phyloP scores from a whole-genome alignment of 1,140 invertebrate species.

The Hetaerina americana region DNA sequence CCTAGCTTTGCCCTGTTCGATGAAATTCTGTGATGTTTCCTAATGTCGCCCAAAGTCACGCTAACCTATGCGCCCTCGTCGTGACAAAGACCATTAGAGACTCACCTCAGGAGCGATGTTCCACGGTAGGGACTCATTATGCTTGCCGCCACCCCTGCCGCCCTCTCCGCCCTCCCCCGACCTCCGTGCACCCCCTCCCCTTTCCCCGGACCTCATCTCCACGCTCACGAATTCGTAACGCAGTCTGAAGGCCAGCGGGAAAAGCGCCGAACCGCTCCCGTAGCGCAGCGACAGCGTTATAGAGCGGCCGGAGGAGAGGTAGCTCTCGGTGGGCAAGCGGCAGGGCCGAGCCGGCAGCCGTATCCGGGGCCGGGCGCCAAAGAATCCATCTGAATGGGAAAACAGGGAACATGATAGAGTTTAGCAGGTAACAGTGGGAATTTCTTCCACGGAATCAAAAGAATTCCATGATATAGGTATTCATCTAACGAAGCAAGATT shows the following conservation, averaged over 20 bases:
- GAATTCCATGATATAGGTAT: no score
- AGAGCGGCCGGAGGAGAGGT: conserved; percentile 54
- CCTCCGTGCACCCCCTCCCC: neutral
- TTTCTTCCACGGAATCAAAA: no score
- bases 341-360: neutral
- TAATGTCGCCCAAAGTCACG: no score
- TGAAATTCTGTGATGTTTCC: no score
- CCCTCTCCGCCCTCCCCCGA: neutral
- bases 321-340: conserved; percentile 47
- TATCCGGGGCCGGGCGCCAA: neutral
- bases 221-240: conserved; percentile 62
- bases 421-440: no score
- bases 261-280: conserved; percentile 49
- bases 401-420: no score
- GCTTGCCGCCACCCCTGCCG: neutral
- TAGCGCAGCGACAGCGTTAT: conserved; percentile 60
- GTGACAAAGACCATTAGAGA: no score
- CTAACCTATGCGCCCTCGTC: no score
- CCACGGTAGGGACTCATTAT: neutral
- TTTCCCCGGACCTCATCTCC: neutral
- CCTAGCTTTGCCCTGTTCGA: no score
- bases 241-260: conserved; percentile 60
- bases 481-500: no score
- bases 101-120: neutral
- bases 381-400: no score